phyloP scores from a whole-genome alignment of 2,888 invertebrate species.

The Arge pagana region DNA sequence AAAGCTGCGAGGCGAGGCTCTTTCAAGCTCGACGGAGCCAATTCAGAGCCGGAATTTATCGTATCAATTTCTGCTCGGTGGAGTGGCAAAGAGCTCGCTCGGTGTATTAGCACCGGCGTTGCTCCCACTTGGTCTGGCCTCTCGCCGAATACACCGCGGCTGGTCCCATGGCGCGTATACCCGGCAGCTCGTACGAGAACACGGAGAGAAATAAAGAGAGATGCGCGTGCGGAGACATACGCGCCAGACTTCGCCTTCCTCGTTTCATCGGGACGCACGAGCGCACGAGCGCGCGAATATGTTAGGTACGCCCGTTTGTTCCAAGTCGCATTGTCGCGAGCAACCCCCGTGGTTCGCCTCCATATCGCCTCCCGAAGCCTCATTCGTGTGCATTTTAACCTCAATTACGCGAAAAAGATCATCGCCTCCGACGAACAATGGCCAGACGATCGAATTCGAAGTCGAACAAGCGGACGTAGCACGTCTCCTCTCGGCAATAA shows the following conservation, averaged over 20 bases:
- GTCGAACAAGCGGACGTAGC: no score
- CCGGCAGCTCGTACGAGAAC: no score
- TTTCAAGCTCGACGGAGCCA: slow-evolving; percentile 65
- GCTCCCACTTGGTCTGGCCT: slow-evolving; percentile 33
- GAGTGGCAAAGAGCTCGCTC: slow-evolving; percentile 64
- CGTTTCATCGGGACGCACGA: no score
- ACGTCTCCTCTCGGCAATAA: slow-evolving; percentile 27
- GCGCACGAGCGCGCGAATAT: no score
- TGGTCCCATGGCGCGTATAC: no score
- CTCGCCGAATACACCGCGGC: no score
- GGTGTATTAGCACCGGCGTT: slow-evolving; percentile 57
- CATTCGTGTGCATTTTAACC: slow-evolving; percentile 44
- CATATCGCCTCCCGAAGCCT: slow-evolving; percentile 25
- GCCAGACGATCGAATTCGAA: neutral
- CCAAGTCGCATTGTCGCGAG: slow-evolving; percentile 11
- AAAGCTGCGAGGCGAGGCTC: slow-evolving; percentile 32
- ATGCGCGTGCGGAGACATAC: no score
- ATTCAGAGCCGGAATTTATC: slow-evolving; percentile 69
- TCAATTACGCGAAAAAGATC: slow-evolving; percentile 34
- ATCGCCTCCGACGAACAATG: slow-evolving; percentile 5
- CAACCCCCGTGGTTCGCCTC: slow-evolving; percentile 18
- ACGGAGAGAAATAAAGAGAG: no score
- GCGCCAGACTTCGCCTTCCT: no score
- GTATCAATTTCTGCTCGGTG: slow-evolving; percentile 68
- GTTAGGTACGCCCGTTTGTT: no score